Evolutionary conservation across 2,113 vertebrate genomes (phyloP), one percentile per base, ranked within the genome.

Genomic region (Hassar affinis): DNA sequence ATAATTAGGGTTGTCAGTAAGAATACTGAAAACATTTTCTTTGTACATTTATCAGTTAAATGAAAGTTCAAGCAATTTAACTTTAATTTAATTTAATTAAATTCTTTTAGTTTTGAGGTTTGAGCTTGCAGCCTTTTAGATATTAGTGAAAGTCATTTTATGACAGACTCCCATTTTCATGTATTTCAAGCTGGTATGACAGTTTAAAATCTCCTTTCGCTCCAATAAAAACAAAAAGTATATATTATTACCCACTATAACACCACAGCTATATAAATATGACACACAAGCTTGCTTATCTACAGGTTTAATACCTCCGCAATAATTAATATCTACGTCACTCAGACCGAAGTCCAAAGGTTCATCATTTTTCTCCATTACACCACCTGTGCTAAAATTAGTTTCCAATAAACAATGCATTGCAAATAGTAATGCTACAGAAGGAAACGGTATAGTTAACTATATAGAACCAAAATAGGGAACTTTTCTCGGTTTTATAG

Each of bases 251-350:
- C 42, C 51, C 12, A 69, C 42, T 12, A 69, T 42, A 49, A 76
- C 15, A 84, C 27, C 33, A 77, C 59, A 38, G 38, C 17, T n/a
- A 20, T 27, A 59, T 76, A 11, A 25, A 20, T 47, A 27, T 56
- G 47, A 76, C 72, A 47, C 35, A 45, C 38, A 52, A 47, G 68
- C 35, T 57, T 10, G 77, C 47, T 54, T 69, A 22, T 92, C 93
- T 93, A 92, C 87, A 83, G 62, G 88, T 45, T 92, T 83, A 91
- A 89, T 88, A 33, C 79, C 25, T 30, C 14, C 18, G 15, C 30
- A 75, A 52, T 52, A 30, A 52, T 52, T 52, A 75, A 30, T 75
- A 33, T 75, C 72, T 11, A 12, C 27, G 69, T 54, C 61, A 62
- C 69, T 80, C 77, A 15, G 87, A 14, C 25, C 0, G 0, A 66